Conservation (phyloP, 2,888 invertebrate genomes). For the Hermaeophaga mercurialis region DNA sequence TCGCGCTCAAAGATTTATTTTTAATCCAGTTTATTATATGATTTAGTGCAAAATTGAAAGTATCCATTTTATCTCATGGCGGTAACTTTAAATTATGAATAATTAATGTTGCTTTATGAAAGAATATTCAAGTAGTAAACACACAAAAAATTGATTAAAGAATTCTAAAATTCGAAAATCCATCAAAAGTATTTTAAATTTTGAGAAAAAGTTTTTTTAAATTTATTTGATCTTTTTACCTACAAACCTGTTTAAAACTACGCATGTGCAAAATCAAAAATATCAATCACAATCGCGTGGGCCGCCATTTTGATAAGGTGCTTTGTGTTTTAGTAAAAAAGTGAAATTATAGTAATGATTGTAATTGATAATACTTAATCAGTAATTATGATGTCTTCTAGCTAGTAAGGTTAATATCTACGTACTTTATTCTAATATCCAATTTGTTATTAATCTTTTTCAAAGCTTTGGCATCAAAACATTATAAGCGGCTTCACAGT, state of each 20-base stretch:
- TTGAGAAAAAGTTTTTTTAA: too few species aligned
- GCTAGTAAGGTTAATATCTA: slow-evolving; percentile 37
- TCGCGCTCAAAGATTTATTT: too few species aligned
- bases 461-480: slow-evolving; percentile 16
- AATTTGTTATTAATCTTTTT: slow-evolving; percentile 8
- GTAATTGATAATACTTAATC: slow-evolving; percentile 27
- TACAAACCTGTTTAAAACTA: slow-evolving; percentile 27
- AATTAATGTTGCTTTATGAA: too few species aligned
- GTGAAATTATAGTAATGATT: slow-evolving; percentile 35
- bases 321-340: slow-evolving; percentile 47
- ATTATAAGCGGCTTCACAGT: slow-evolving; percentile 39
- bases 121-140: too few species aligned
- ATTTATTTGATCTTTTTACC: too few species aligned
- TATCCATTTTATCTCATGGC: not conserved
- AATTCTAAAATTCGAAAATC: too few species aligned
- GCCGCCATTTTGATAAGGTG: slow-evolving; percentile 57
- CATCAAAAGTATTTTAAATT: too few species aligned
- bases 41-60: not conserved
- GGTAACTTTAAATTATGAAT: slow-evolving; percentile 5
- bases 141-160: too few species aligned
- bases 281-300: slow-evolving; percentile 55
- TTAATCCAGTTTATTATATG: too few species aligned
- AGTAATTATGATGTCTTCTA: slow-evolving; percentile 20
- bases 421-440: slow-evolving; percentile 9
- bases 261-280: slow-evolving; percentile 45